Evolutionary conservation across 1,140 invertebrate species (phyloP), one percentile per base, ranked within the genome.

Genomic region (Caenorhabditis tropicalis): DNA sequence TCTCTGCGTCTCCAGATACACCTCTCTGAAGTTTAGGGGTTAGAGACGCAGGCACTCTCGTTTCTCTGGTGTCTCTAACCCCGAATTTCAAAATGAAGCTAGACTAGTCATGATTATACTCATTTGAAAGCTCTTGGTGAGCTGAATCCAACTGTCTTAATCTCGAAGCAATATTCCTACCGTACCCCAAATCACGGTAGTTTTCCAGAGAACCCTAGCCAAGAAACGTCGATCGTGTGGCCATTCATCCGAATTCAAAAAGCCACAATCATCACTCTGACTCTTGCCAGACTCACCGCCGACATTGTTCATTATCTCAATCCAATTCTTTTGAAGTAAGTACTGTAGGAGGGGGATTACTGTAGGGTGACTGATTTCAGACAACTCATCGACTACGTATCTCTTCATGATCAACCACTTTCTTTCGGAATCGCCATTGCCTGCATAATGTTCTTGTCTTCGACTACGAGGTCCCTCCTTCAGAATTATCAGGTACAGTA

Each of bases 231-330:
- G 0, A 53, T 81, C 31, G 79, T 81, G 29, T 81, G 79, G 79
- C 79, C 79, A 56, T 81, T 81, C 48, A 81, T 81, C 21, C 46
- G 79, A 7, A 81, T 51, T 21, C 79, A 81, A 21, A 27, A 31
- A 27, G 4, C 48, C 48, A 81, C 51, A 7, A 81, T 81, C 9
- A 36, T 81, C 51, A 36, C 33, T 5, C 12, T 58, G 31, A 81
- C 79, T 24, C 36, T 81, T 43, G 79, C 51, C 33, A 51, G 79
- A 51, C 31, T 81, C 33, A 36, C 21, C 7, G 48, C 79, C 19
- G 79, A 81, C 24, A 21, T 31, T 16, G 51, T 81, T 21, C 79
- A 81, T 53, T 81, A 81, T 53, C 79, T 81, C 24, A 81, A 81
- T 53, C 79, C 79, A 16, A 53, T 81, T 51, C 21, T 81, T n/a